Conservation (phyloP, 1,140 invertebrate genomes). For the Mercenaria mercenaria region DNA sequence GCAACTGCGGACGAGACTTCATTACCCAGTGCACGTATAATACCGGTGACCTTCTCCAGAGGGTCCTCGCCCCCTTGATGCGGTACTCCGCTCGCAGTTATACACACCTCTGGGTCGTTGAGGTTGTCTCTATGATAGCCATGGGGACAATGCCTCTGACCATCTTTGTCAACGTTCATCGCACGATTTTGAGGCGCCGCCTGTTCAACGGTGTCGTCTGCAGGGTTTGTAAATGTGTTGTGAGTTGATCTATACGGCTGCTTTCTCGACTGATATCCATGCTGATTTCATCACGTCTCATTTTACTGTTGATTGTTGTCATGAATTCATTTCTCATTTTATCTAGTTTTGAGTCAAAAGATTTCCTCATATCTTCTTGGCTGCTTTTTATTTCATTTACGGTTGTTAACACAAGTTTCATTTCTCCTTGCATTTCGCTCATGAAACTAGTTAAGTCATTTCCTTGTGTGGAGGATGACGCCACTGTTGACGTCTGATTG, state of each 20-base stretch:
- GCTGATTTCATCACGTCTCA: conserved; percentile 39
- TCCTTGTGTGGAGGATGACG: not conserved
- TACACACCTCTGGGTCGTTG: not conserved
- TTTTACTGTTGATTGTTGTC: conserved; percentile 50
- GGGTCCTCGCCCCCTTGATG: not conserved
- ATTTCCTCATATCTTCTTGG: conserved; percentile 26
- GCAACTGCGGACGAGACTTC: conserved; percentile 14
- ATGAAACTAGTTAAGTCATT: not conserved
- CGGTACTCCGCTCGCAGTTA: not conserved
- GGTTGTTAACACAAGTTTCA: conserved; percentile 23
- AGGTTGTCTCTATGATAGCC: not conserved
- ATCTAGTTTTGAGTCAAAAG: conserved; percentile 51
- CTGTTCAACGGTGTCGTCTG: conserved; percentile 11
- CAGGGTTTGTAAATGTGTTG: not conserved
- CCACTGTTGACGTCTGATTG: not conserved
- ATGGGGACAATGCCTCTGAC: not conserved
- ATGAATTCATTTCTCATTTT: conserved; percentile 58
- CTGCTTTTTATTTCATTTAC: conserved; percentile 31
- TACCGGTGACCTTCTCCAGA: not conserved
- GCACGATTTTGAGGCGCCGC: not conserved
- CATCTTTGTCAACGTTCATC: not conserved
- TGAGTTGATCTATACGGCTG: conserved; percentile 17
- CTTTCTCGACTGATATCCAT: conserved; percentile 18
- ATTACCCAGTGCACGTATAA: not conserved
- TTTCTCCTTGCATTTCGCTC: not conserved